These are phyloP conservation scores for Microctonus aethiopoides DNA, from an alignment of 2,888 invertebrate species.

Conservation along the genomic window DNA sequence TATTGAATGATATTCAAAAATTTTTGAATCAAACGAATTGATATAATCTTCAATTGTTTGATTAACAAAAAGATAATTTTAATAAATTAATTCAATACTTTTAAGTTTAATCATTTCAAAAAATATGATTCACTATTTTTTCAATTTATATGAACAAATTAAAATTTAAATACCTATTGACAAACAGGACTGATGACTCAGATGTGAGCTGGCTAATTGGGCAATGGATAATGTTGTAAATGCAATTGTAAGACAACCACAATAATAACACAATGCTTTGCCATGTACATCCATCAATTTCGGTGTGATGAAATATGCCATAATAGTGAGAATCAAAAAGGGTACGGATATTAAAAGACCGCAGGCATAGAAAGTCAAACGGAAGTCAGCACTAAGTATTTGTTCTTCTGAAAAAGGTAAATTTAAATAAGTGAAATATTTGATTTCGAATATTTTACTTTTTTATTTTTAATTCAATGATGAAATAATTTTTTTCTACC, in stretches of 20 bases:
- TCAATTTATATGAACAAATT: background rate
- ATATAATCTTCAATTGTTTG: no score
- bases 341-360: constrained; percentile 65
- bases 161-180: constrained; percentile 55
- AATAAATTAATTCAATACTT: no score
- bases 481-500: constrained; percentile 45
- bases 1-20: no score
- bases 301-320: constrained; percentile 67
- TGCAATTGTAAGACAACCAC: constrained; percentile 70
- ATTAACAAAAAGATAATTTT: no score
- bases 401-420: constrained; percentile 44
- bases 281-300: constrained; percentile 72
- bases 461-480: background rate
- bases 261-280: constrained; percentile 71
- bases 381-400: constrained; percentile 45
- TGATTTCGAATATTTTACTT: background rate
- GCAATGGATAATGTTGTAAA: constrained; percentile 71
- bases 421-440: background rate
- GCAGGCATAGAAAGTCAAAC: constrained; percentile 57
- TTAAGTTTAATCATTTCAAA: no score
- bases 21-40: no score
- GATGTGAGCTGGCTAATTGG: constrained; percentile 70
- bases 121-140: no score
- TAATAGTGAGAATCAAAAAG: constrained; percentile 64
- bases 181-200: constrained; percentile 68